These are phyloP conservation scores for Brachyalestes nurse DNA, from an alignment of 2,797 vertebrate genomes.

Conservation along the genomic window DNA sequence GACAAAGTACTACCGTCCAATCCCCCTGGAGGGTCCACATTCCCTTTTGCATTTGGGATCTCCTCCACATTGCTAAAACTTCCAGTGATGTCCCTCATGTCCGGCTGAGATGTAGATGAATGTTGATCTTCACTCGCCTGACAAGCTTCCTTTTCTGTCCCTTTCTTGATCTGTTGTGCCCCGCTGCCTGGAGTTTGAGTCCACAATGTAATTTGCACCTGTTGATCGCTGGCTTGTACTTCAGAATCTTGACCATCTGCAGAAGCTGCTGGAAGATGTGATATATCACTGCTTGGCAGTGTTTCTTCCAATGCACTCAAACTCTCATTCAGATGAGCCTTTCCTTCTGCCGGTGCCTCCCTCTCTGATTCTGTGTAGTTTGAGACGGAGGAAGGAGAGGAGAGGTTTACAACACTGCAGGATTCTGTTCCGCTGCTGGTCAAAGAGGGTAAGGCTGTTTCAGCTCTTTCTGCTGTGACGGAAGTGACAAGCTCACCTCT, in stretches of 20 bases:
- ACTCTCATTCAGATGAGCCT: slow-evolving; percentile 50
- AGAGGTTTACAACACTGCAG: slow-evolving; percentile 58
- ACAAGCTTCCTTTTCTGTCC: slow-evolving; percentile 14
- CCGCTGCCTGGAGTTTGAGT: slow-evolving; percentile 51
- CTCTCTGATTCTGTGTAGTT: slow-evolving; percentile 58
- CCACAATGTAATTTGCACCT: slow-evolving; percentile 60
- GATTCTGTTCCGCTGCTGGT: slow-evolving; percentile 56
- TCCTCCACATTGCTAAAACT: slow-evolving; percentile 69
- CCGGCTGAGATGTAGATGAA: slow-evolving; percentile 49
- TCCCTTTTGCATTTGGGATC: slow-evolving; percentile 61
- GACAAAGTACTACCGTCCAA: slow-evolving; percentile 37
- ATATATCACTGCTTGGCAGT: slow-evolving; percentile 42
- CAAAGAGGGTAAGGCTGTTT: slow-evolving; percentile 63
- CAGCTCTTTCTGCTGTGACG: slow-evolving; percentile 61
- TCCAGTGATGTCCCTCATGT: slow-evolving; percentile 55
- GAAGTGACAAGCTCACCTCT: slow-evolving; percentile 64
- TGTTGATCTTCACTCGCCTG: slow-evolving; percentile 45
- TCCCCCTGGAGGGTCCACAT: slow-evolving; percentile 40
- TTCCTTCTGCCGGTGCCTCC: slow-evolving; percentile 51
- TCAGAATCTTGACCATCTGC: slow-evolving; percentile 54
- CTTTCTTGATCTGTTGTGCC: slow-evolving; percentile 38
- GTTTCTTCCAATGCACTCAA: slow-evolving; percentile 56
- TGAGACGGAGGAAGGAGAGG: slow-evolving; percentile 54
- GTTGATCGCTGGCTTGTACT: slow-evolving; percentile 68
- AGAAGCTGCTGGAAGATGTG: slow-evolving; percentile 48